Conservation (phyloP, 2,113 vertebrate genomes). For the Megaceryle torquata region DNA sequence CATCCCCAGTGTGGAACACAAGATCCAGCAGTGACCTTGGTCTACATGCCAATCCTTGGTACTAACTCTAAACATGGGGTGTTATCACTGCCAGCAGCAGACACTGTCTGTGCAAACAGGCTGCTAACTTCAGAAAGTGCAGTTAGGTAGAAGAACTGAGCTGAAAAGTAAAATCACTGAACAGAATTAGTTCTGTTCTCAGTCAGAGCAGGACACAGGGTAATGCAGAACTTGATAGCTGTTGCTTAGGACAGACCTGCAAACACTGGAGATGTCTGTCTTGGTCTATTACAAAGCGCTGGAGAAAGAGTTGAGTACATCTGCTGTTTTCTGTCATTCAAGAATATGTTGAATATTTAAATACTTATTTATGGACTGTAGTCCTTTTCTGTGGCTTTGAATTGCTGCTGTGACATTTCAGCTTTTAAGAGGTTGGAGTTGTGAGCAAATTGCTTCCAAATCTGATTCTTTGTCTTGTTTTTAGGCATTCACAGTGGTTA, state of each 20-base stretch:
- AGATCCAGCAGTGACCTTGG: too few species aligned
- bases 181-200: too few species aligned
- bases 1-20: too few species aligned
- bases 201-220: background rate
- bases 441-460: background rate
- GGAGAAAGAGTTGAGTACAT: background rate
- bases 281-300: background rate
- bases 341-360: background rate
- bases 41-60: too few species aligned
- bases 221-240: background rate
- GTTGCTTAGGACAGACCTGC: background rate
- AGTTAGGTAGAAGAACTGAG: too few species aligned
- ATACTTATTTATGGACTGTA: background rate
- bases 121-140: too few species aligned
- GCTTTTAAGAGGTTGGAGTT: background rate
- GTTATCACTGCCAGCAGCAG: too few species aligned
- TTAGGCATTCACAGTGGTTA: conserved; percentile 94
- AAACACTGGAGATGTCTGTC: background rate
- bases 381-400: background rate
- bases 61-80: too few species aligned
- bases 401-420: background rate
- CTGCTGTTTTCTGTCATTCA: background rate
- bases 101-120: too few species aligned
- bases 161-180: too few species aligned
- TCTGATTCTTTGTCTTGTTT: background rate